Evolutionary conservation across 2,113 vertebrate genomes (phyloP), one percentile per base, ranked within the genome.

Genomic region (Prionailurus viverrinus): DNA sequence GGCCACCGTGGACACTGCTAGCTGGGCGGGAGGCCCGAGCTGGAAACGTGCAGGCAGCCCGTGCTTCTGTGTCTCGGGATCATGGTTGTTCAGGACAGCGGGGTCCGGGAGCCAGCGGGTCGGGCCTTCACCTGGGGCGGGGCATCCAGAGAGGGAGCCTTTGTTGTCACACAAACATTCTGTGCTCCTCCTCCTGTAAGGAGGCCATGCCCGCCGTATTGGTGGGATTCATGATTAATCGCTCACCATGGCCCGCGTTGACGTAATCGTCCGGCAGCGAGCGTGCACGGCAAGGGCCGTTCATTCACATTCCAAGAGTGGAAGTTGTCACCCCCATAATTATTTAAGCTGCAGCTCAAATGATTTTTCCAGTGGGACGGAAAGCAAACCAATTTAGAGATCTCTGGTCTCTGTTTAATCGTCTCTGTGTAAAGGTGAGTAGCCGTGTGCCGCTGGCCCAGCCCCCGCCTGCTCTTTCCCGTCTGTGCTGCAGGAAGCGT

Each of bases 401-500:
- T 45, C 13, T 15, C 29, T 27, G 1, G 3, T 61, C 48, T 73
- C 29, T 74, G 4, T 10, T 84, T 0, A 11, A 23, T 29, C 19
- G 79, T 41, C 11, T 45, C 2, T 83, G 19, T 19, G 16, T 53
- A 12, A 3, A 1, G 2, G 31, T 9, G 4, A 0, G 0, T 39
- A 14, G 16, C 9, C 4, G 48, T 29, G 9, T n/a, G 65, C 29
- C 2, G 4, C 66, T 18, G 23, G 53, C 93, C 96, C 65, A 97
- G 11, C 0, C 76, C n/a, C n/a, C 27, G 23, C 55, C 41, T 15
- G 7, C 11, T 41, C 29, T 80, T 31, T 51, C 29, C 36, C 81
- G 92, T 41, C 33, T 12, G 18, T 73, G 10, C 74, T n/a, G 78
- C 84, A 99, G 99, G 99, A 51, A 96, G 97, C 18, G 93, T 98